Evolutionary conservation across 2,888 invertebrate genomes (phyloP).

Genomic region (Hydrotaea diabolus): DNA sequence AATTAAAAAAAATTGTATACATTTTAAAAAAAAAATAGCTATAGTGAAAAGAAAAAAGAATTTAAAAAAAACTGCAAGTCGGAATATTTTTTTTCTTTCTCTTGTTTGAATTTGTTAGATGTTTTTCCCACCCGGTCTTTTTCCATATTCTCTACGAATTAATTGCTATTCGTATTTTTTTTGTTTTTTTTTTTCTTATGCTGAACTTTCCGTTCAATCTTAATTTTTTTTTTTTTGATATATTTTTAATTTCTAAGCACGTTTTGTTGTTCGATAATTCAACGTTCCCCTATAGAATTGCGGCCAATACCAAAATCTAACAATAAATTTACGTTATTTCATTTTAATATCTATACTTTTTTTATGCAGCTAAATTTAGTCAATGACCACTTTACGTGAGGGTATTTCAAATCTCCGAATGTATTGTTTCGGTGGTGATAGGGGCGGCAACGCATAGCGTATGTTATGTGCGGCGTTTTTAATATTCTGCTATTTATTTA

Average conservation of each 20-base stretch:
- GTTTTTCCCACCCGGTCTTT: neutral
- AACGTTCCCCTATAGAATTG: neutral
- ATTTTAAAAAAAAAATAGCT: too few species aligned
- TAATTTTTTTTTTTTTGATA: conserved; percentile 30
- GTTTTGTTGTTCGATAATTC: conserved; percentile 20
- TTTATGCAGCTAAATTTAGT: conserved; percentile 57
- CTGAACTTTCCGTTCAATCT: neutral
- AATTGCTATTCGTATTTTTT: neutral
- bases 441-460: too few species aligned
- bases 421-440: neutral
- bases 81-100: too few species aligned
- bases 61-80: too few species aligned
- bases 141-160: neutral
- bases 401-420: conserved; percentile 42
- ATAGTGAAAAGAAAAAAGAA: too few species aligned
- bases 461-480: neutral
- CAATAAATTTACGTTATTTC: conserved; percentile 26
- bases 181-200: neutral
- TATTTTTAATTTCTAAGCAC: conserved; percentile 64
- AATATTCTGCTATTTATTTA: conserved; percentile 25
- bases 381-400: conserved; percentile 64
- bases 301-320: conserved; percentile 39
- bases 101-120: too few species aligned
- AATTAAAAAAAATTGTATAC: too few species aligned
- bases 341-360: conserved; percentile 18